These are phyloP conservation scores for Crepidodera aurea DNA, from an alignment of 2,888 invertebrate genomes.

Conservation along the genomic window DNA sequence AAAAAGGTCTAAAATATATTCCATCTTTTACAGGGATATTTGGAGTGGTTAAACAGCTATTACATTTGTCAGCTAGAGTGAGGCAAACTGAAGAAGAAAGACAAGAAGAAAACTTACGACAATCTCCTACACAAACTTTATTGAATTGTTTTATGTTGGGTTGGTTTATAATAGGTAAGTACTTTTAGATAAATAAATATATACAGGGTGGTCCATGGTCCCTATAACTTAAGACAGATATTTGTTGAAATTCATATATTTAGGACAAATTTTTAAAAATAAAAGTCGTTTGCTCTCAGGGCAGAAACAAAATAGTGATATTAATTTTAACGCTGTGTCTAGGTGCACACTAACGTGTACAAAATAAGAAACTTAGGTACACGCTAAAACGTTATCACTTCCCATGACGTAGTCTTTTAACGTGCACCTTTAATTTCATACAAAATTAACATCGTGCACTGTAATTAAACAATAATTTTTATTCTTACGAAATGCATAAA, in stretches of 20 bases:
- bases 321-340: too few relatives aligned
- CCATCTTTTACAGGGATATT: slow-evolving; percentile 64
- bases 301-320: too few relatives aligned
- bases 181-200: slow-evolving; percentile 13
- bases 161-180: slow-evolving; percentile 74
- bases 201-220: neutral
- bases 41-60: slow-evolving; percentile 70
- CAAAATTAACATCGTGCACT: too few relatives aligned
- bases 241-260: slow-evolving; percentile 1
- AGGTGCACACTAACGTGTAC: too few relatives aligned
- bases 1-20: too few relatives aligned
- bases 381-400: too few relatives aligned
- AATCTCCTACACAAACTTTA: slow-evolving; percentile 66
- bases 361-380: too few relatives aligned
- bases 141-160: slow-evolving; percentile 72
- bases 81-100: slow-evolving; percentile 65
- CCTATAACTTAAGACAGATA: neutral
- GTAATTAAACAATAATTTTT: too few relatives aligned
- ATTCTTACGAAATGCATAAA: too few relatives aligned
- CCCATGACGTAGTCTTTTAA: too few relatives aligned
- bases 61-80: slow-evolving; percentile 67
- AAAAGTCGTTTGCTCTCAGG: neutral
- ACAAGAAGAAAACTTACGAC: slow-evolving; percentile 65
- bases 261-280: neutral
- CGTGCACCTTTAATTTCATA: too few relatives aligned